phyloP scores from a whole-genome alignment of 2,888 invertebrate species.

The Alsophila aescularia region DNA sequence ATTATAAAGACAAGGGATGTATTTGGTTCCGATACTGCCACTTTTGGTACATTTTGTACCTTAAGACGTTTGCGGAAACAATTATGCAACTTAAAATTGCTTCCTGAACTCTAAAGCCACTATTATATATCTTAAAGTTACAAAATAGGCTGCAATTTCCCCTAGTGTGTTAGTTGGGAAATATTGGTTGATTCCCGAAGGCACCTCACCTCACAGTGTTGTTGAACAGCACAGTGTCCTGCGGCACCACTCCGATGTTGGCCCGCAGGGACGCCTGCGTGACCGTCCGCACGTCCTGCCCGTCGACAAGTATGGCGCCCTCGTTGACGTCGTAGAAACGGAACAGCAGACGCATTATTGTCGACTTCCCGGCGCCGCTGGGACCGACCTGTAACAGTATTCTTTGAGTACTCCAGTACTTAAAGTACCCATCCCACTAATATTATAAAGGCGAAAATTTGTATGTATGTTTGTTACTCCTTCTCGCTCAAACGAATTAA shows the following conservation, averaged over 20 bases:
- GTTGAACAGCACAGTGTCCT: conserved; percentile 98
- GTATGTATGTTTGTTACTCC: too few relatives aligned
- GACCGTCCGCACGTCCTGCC: conserved; percentile 94
- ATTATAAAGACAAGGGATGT: too few relatives aligned
- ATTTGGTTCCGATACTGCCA: too few relatives aligned
- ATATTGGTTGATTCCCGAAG: background rate
- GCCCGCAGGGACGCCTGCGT: conserved; percentile 93
- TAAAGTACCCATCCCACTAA: too few relatives aligned
- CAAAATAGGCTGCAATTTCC: too few relatives aligned
- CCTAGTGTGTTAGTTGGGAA: background rate
- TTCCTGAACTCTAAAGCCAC: too few relatives aligned
- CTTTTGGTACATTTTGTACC: too few relatives aligned
- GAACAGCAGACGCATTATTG: conserved; percentile 96
- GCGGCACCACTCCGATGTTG: conserved; percentile 97
- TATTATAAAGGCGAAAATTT: too few relatives aligned
- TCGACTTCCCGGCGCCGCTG: conserved; percentile 97
- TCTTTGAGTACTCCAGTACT: background rate
- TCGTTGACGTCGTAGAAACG: conserved; percentile 97
- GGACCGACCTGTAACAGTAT: conserved; percentile 88
- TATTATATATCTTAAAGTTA: too few relatives aligned
- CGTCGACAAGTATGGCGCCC: conserved; percentile 94
- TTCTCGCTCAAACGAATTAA: too few relatives aligned
- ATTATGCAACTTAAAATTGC: too few relatives aligned
- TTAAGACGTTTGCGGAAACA: too few relatives aligned
- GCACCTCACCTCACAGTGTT: conserved; percentile 90